Base-by-base conservation (phyloP, 2,797 vertebrate genomes). In the Ptychobarbus kaznakovi region DNA sequence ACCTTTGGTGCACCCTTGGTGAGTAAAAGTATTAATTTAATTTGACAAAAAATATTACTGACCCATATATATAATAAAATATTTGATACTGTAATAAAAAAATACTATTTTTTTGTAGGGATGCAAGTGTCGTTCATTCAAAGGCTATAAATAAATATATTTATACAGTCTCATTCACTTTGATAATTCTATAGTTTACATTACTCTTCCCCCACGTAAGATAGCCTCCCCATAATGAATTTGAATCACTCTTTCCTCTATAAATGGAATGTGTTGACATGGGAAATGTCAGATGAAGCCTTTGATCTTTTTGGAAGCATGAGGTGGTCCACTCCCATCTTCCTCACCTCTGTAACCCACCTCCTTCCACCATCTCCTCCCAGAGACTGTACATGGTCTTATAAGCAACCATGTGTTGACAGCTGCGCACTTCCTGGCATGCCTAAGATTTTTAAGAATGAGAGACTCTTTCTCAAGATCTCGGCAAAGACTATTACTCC, bases 291-390 rank as follows among this genome's bases (percentile, higher is more conserved):
- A 32, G 66, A 63, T 53, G n/a, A 65, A 73, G 44, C 15, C 83
- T 86, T 88, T 86, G 85, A 85, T 88, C 86, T 81, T 89, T 76
- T 73, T 77, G 86, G 69, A 84, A 77, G 76, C 81, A 86, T 72
- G 76, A 81, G 78, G 66, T 72, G 58, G 66, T 81, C 56, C 58
- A 53, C 65, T 84, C 56, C 51, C 82, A 82, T 63, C 49, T 80
- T 80, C 42, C 49, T 78, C 63, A 74, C 28, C 84, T 76, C 58
- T 83, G 46, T 9, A 77, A n/a, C 74, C 22, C 40, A 8, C 35
- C 58, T 25, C 58, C 58, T 80, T 75, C 61, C 12, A 61, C 73
- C 12, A 46, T 22, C 77, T 73, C 53, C 51, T 35, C 32, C 70
- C 11, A 49, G 15, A 66, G 8, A 28, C 63, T 72, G 58, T 75